phyloP scores from a whole-genome alignment of 2,888 invertebrate species.

The Orthosia gothica region DNA sequence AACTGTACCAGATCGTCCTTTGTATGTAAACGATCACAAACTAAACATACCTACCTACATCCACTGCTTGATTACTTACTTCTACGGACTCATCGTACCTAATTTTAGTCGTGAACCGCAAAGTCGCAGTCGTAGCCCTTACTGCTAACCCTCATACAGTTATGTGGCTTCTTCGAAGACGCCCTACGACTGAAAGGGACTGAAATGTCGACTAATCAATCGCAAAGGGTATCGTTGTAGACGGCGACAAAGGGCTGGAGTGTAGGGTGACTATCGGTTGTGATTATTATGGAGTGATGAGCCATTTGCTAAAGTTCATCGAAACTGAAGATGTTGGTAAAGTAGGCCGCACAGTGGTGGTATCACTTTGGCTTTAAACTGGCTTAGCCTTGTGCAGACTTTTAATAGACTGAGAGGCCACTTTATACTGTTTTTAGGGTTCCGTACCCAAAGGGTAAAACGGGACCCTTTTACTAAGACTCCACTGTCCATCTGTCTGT shows the following conservation, averaged over 20 bases:
- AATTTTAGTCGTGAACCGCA: constrained; percentile 64
- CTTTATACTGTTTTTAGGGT: too few relatives aligned
- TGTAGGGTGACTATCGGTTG: constrained; percentile 60
- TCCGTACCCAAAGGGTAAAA: too few relatives aligned
- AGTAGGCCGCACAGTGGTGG: background rate
- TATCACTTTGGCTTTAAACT: background rate
- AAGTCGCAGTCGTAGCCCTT: constrained; percentile 33
- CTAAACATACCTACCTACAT: constrained; percentile 4
- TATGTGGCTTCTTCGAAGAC: constrained; percentile 83
- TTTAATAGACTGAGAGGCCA: too few relatives aligned
- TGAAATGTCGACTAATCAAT: constrained; percentile 90
- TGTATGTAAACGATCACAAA: constrained; percentile 16
- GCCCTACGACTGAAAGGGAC: constrained; percentile 85
- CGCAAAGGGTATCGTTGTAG: constrained; percentile 84
- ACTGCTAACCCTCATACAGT: constrained; percentile 56
- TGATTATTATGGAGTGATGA: constrained; percentile 5
- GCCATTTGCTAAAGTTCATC: background rate
- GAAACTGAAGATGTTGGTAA: background rate
- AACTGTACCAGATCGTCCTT: background rate
- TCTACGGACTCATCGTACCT: constrained; percentile 47
- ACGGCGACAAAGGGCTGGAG: constrained; percentile 81
- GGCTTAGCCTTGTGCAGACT: background rate
- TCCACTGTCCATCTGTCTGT: too few relatives aligned
- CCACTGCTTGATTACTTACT: constrained; percentile 29
- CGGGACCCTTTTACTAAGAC: too few relatives aligned